These are phyloP conservation scores for Hexactinellida sp. DNA, from an alignment of 37 sponge, comb jelly and placozoan species.

Conservation along the genomic window DNA sequence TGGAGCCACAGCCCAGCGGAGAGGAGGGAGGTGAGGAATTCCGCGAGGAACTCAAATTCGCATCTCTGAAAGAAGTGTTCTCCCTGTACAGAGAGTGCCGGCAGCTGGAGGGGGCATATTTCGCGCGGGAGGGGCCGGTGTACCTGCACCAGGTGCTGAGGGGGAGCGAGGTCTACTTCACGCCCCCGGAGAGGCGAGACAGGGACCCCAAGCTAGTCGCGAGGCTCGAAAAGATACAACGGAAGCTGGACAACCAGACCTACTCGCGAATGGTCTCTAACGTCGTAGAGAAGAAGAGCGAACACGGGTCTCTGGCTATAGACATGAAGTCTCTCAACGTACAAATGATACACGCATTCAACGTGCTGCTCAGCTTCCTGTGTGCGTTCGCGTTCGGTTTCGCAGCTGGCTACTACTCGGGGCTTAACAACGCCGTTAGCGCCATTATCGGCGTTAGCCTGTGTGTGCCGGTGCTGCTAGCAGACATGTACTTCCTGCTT, in stretches of 20 bases:
- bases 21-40: not conserved
- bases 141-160: not conserved
- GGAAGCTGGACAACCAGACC: not conserved
- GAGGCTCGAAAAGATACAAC: not conserved
- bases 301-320: not conserved
- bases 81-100: not conserved
- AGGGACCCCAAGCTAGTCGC: not conserved
- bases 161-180: slow-evolving; percentile 2
- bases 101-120: not conserved
- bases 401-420: not conserved
- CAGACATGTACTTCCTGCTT: not conserved
- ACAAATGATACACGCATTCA: not conserved
- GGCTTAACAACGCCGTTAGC: not conserved
- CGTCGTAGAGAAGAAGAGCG: not conserved
- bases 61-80: not conserved
- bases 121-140: not conserved
- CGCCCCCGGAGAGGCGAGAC: not conserved
- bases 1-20: not conserved
- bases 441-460: not conserved
- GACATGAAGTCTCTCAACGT: slow-evolving; percentile 15
- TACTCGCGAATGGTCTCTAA: not conserved
- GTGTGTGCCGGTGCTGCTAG: not conserved
- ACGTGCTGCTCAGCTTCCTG: not conserved
- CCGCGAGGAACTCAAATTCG: not conserved
- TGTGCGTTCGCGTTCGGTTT: not conserved